Base-by-base conservation (phyloP, 2,888 invertebrate genomes). In the Hirtodrosophila confusa region DNA sequence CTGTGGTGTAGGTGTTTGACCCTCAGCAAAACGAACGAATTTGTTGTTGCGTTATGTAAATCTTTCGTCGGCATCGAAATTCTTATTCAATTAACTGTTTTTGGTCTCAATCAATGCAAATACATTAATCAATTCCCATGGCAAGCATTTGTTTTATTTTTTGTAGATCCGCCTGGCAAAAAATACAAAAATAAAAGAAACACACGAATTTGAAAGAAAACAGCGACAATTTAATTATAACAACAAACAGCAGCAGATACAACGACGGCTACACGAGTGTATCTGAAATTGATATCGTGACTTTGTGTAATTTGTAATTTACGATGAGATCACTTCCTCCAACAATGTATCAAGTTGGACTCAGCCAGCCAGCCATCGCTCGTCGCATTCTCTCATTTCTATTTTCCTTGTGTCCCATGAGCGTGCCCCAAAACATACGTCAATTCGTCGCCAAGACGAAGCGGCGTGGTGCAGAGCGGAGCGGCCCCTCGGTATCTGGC, bases 221-320 rank as follows among this genome's bases (percentile, higher is more conserved):
- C 44, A 79, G 72, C 78, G 85, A 88, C 84, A 88, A 84, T 88
- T 84, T 84, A 84, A 88, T 84, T 84, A 88, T 86, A 88, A 84
- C 85, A 84, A 80, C 80, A 69, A 86, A 75, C 71, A 80, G 77
- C 66, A 67, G 72, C 66, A 49, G 45, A 41, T 67, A 77, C 69
- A 74, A 64, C 64, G 60, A 68, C 47, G 54, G 31, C 62, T 51
- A 74, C 61, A 80, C 72, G 78, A 70, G 58, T 58, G 66, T 80
- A 86, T 88, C 86, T 80, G 85, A 84, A 88, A 86, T 88, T 84
- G 88, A 86, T 88, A 88, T 86, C 86, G 86, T 86, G 89, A 88
- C 86, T 88, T 71, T 88, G 82, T 86, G 88, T 86, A 88, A 88
- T 86, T 88, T 88, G 88, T 88, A 86, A 86, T 86, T 89, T 88